phyloP scores from a whole-genome alignment of 2,113 vertebrate species.

The Cacatua alba region DNA sequence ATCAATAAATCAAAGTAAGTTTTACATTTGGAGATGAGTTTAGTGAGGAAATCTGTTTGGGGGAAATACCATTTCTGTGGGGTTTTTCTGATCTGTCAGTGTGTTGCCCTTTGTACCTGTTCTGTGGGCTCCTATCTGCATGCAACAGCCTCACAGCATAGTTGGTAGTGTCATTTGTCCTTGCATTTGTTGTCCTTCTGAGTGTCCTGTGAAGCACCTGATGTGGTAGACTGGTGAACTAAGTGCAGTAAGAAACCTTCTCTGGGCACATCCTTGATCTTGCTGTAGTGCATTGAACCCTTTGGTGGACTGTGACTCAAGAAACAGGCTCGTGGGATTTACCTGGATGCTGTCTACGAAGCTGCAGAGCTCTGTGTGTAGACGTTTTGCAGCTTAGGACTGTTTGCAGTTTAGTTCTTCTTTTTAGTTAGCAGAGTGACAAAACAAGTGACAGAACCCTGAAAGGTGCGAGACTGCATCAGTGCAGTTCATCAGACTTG shows the following conservation, averaged over 20 bases:
- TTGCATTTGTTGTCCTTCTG: not conserved
- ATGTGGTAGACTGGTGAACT: not conserved
- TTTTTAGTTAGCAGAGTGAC: not conserved
- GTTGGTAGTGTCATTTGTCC: not conserved
- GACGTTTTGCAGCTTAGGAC: not conserved
- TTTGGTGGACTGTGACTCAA: accelerated
- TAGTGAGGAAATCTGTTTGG: not conserved
- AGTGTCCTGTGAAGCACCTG: not conserved
- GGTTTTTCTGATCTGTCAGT: not conserved
- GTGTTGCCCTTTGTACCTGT: not conserved
- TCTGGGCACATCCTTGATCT: not conserved
- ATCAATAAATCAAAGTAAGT: conserved; percentile 97
- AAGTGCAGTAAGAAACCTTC: not conserved
- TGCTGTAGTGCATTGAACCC: not conserved
- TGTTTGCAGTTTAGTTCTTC: not conserved
- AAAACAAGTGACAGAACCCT: not conserved
- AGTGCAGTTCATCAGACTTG: not conserved
- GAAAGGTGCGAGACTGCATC: not conserved
- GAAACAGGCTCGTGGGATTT: not conserved
- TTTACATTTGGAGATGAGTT: not conserved
- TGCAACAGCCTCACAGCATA: not conserved
- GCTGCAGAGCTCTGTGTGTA: not conserved
- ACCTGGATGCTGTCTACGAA: not conserved
- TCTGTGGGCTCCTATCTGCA: not conserved
- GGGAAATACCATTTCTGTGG: accelerated